Evolutionary conservation across 2,888 invertebrate species (phyloP), one percentile per base, ranked within the genome.

Genomic region (Eulithis testata): DNA sequence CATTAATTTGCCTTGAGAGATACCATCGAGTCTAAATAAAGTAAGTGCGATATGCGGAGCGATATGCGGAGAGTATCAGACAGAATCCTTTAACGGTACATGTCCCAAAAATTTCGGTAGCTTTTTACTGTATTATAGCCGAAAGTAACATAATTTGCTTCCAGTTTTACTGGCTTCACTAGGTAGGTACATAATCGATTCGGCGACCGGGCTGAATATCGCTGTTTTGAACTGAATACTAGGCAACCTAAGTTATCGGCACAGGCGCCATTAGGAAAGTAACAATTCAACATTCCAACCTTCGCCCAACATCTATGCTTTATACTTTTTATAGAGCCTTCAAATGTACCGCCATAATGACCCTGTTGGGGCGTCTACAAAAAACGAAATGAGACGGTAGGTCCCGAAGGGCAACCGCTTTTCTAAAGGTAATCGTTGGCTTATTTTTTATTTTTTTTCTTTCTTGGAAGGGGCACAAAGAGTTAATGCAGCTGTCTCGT

Each of bases 341-440:
- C 86, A 86, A 89, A 89, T 84, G 83, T 72, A 80, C 87, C 86
- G 85, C 76, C 81, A 79, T 90, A 88, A 91, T 89, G 82, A 86
- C 73, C 63, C 50, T 55, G 62, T 47, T 79, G 77, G 84, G 75
- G 71, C 66, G 72, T 72, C 80, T 80, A 89, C 85, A 87, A 90
- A 86, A 87, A 73, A 74, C 71, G 77, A 84, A 84, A 81, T 66
- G 53, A 49, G 49, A 53, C 37, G 53, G 53, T 53, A 80, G 82
- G 78, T 85, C 85, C 83, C 86, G 79, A 76, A 83, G 85, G 85
- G 83, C 83, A 63, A 62, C 53, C 51, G 63, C 85, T 87, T 87
- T 88, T 86, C 86, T 85, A 85, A 87, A 88, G 86, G 88, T 89
- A 89, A 90, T 90, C 86, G 86, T 75, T 81, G 82, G 79, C 71